These are phyloP conservation scores for Caenorhabditis briggsae DNA, from an alignment of 1,140 invertebrate species.

Conservation along the genomic window DNA sequence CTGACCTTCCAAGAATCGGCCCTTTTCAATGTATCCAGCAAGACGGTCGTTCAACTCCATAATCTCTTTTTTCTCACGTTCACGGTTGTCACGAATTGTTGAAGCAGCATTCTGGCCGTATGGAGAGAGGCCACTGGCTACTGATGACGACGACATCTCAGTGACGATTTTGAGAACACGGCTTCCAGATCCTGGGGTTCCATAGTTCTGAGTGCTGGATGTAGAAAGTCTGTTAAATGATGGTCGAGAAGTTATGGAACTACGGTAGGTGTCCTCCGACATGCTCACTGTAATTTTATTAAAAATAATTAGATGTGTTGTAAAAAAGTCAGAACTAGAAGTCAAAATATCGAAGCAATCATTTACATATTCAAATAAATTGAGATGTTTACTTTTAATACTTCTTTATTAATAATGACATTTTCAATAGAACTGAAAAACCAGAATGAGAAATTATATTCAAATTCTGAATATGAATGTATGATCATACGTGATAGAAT, in stretches of 20 bases:
- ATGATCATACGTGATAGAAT: not conserved
- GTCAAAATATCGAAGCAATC: too few relatives aligned
- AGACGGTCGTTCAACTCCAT: constrained; percentile 80
- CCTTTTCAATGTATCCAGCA: constrained; percentile 80
- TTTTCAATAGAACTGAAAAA: too few relatives aligned
- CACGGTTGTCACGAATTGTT: constrained; percentile 78
- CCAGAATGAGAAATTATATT: too few relatives aligned
- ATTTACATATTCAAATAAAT: too few relatives aligned
- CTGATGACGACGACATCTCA: constrained; percentile 67
- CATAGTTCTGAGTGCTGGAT: constrained; percentile 50
- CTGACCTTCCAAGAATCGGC: constrained; percentile 80
- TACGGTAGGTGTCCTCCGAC: constrained; percentile 68
- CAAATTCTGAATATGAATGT: too few relatives aligned
- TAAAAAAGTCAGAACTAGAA: not conserved
- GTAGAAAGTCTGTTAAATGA: constrained; percentile 68
- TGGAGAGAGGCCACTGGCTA: constrained; percentile 68
- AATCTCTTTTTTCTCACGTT: constrained; percentile 80
- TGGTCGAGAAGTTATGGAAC: constrained; percentile 72
- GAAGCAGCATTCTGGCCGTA: constrained; percentile 76
- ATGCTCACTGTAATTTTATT: not conserved
- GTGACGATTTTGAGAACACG: constrained; percentile 73
- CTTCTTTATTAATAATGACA: too few relatives aligned
- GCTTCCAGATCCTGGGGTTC: constrained; percentile 49
- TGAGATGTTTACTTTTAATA: too few relatives aligned
- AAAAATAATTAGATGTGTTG: not conserved